These are phyloP conservation scores for Leptopilina syphax DNA, from an alignment of 2,888 invertebrate species.

Conservation along the genomic window DNA sequence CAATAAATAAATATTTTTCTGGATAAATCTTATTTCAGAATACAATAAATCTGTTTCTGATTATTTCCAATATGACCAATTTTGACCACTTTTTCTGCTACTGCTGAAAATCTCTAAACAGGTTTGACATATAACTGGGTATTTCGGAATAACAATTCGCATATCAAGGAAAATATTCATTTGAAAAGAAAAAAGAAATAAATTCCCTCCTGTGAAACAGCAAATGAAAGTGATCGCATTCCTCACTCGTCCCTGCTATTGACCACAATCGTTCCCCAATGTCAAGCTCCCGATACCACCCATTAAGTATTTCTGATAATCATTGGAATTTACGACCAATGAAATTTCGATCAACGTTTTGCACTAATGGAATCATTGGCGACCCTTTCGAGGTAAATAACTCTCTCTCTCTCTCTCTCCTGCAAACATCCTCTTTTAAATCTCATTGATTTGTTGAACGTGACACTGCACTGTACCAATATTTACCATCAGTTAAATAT, in stretches of 20 bases:
- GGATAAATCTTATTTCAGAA: too few species aligned
- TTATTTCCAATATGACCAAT: too few species aligned
- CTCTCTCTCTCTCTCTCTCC: neutral
- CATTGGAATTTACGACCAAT: conserved; percentile 32
- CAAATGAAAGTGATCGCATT: conserved; percentile 14
- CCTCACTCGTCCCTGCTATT: neutral
- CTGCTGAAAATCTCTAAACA: too few species aligned
- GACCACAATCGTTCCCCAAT: conserved; percentile 21
- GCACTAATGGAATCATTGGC: conserved; percentile 41
- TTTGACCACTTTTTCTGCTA: too few species aligned
- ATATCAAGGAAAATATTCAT: neutral
- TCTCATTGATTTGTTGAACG: conserved; percentile 11
- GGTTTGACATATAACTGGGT: too few species aligned
- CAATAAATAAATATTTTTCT: too few species aligned
- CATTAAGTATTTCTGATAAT: conserved; percentile 34
- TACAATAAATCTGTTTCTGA: too few species aligned
- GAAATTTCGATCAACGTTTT: conserved; percentile 37
- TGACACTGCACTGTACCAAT: too few species aligned
- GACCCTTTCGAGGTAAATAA: neutral
- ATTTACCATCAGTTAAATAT: too few species aligned
- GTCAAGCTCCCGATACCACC: conserved; percentile 8
- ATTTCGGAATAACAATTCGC: too few species aligned
- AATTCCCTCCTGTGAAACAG: neutral
- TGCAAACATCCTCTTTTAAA: neutral
- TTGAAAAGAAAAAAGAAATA: neutral